Evolutionary conservation across 2,113 vertebrate species (phyloP).

Genomic region (Hypomesus transpacificus): DNA sequence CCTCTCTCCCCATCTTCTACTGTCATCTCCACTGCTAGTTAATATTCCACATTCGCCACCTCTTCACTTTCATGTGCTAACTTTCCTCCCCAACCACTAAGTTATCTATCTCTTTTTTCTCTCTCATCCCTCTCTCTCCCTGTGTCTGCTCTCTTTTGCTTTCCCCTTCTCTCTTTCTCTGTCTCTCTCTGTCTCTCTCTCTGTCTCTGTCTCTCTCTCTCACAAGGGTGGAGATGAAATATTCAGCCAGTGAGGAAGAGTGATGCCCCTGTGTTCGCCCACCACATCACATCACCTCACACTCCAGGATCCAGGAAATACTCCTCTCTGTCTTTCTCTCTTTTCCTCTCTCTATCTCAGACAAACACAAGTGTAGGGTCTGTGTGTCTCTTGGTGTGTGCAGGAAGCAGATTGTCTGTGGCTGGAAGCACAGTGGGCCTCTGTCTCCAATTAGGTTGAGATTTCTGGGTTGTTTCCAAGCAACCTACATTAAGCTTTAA

Average conservation of each 20-base stretch:
- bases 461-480: slow-evolving; percentile 66
- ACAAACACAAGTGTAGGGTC: background rate
- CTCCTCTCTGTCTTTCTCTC: background rate
- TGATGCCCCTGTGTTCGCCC: too few species aligned
- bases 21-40: background rate
- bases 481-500: slow-evolving; percentile 56
- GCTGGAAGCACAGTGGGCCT: background rate
- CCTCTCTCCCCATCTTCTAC: background rate
- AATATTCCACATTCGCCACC: background rate
- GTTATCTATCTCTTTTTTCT: slow-evolving; percentile 2
- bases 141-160: background rate
- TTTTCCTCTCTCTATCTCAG: background rate
- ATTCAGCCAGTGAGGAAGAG: background rate
- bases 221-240: background rate
- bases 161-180: background rate
- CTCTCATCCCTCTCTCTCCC: background rate
- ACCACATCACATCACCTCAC: background rate
- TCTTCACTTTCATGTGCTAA: too few species aligned
- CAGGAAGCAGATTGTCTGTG: background rate
- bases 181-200: background rate
- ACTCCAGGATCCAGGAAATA: background rate
- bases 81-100: too few species aligned
- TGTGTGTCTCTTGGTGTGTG: background rate
- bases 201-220: slow-evolving; percentile 10
- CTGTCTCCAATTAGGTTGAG: slow-evolving; percentile 47